A percentile compares a stretch with the other conserved stretches of the same genome.
Evolutionary conservation across 2,888 invertebrate species (phyloP).

Genomic region (Molorchus minor): DNA sequence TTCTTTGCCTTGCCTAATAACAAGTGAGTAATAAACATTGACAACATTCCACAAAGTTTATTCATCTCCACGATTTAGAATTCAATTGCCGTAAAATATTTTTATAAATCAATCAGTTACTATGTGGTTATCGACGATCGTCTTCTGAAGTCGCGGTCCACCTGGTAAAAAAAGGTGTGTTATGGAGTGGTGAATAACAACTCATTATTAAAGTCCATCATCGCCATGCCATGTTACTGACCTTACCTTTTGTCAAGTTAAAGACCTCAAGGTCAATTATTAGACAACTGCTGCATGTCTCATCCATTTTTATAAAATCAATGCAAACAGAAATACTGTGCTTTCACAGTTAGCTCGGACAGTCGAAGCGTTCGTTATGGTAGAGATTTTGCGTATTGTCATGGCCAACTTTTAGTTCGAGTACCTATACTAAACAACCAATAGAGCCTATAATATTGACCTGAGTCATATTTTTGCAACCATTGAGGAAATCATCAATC

Average conservation of each 20-base stretch:
- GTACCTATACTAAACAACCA: too few species aligned
- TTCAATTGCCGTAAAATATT: constrained; percentile 16
- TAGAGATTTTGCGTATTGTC: too few species aligned
- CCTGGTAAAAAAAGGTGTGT: constrained; percentile 2
- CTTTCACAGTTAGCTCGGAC: too few species aligned
- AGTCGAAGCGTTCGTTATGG: too few species aligned
- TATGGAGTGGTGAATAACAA: constrained; percentile 1
- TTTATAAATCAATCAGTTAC: constrained; percentile 18
- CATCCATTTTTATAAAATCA: too few species aligned
- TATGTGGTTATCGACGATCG: constrained; percentile 4
- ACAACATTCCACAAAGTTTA: constrained; percentile 2
- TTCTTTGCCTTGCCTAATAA: too few species aligned
- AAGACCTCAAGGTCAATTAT: not conserved
- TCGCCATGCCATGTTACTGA: constrained; percentile 17
- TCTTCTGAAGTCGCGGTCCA: constrained; percentile 6
- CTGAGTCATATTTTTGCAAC: too few species aligned
- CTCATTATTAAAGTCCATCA: too few species aligned
- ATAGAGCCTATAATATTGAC: too few species aligned
- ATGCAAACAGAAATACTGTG: too few species aligned
- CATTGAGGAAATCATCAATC: too few species aligned
- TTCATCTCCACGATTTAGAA: constrained; percentile 11
- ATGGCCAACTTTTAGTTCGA: too few species aligned
- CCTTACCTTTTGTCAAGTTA: constrained; percentile 6
- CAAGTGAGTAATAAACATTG: not conserved
- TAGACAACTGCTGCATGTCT: not conserved